A percentile compares a stretch with the other conserved stretches of the same genome.
These are phyloP conservation scores for Corticium candelabrum DNA, from an alignment of 37 sponge, comb jelly and placozoan species.

Conservation along the genomic window DNA sequence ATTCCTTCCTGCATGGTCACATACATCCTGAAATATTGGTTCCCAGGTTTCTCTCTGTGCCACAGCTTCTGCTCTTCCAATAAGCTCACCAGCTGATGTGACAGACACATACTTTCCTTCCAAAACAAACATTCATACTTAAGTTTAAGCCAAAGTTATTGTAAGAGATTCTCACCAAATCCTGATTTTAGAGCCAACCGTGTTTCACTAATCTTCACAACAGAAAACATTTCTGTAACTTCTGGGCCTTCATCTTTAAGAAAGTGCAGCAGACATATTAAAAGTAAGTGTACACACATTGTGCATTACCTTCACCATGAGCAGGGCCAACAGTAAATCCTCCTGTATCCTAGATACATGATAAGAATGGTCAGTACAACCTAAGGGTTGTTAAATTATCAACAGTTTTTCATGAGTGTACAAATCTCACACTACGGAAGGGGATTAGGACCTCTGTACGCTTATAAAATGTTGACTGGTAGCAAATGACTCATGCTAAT, in stretches of 20 bases:
- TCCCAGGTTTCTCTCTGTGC: conserved; percentile 72
- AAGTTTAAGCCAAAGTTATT: no score
- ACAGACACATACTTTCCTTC: conserved; percentile 52
- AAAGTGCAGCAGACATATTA: not conserved
- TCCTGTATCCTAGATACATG: conserved; percentile 19
- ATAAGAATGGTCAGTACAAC: no score
- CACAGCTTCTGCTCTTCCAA: conserved; percentile 57
- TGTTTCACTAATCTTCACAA: conserved; percentile 52
- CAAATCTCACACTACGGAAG: no score
- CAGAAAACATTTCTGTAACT: conserved; percentile 48
- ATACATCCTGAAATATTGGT: conserved; percentile 66
- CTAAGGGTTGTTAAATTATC: no score
- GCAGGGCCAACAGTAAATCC: conserved; percentile 31
- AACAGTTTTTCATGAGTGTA: no score
- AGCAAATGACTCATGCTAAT: no score
- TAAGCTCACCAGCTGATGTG: conserved; percentile 50
- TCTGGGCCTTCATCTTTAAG: conserved; percentile 35
- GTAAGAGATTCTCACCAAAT: conserved; percentile 36
- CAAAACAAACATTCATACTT: not conserved
- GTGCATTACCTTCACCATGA: conserved; percentile 31
- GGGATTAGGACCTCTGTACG: no score
- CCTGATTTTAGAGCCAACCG: conserved; percentile 66
- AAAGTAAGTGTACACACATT: not conserved
- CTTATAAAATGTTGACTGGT: no score
- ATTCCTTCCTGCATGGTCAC: no score